Conservation (phyloP, 2,888 invertebrate genomes). For the Phyllotreta striolata region DNA sequence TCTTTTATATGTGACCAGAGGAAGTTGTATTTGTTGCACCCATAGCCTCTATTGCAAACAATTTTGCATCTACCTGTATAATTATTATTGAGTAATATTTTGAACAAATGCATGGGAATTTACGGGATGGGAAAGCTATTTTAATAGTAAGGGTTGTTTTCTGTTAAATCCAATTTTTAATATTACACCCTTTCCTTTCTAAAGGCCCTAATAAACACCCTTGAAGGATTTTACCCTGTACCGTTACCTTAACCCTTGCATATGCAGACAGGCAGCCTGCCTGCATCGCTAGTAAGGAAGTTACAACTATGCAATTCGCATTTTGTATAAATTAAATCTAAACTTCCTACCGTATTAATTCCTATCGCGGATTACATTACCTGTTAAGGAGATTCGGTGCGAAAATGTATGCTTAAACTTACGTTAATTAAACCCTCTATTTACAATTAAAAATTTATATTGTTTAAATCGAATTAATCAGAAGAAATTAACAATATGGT, state of each 20-base stretch:
- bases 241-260: constrained; percentile 2
- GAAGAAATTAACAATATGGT: neutral
- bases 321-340: constrained; percentile 18
- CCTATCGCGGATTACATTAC: constrained; percentile 5
- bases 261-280: constrained; percentile 2
- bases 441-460: too few relatives aligned
- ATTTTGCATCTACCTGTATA: too few relatives aligned
- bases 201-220: neutral
- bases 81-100: too few relatives aligned
- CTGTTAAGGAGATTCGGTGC: neutral
- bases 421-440: too few relatives aligned
- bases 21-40: too few relatives aligned
- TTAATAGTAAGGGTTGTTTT: too few relatives aligned
- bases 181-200: neutral
- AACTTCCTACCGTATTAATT: constrained; percentile 7
- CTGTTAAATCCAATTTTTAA: neutral
- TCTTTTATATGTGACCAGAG: too few relatives aligned
- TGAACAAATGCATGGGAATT: too few relatives aligned
- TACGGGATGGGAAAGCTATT: too few relatives aligned
- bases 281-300: constrained; percentile 10
- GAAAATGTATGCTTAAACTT: too few relatives aligned
- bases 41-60: too few relatives aligned
- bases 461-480: too few relatives aligned
- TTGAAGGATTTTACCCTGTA: constrained; percentile 1
- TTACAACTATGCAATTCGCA: constrained; percentile 12